Conservation (phyloP, 2,113 vertebrate genomes). For the Vicugna pacos region DNA sequence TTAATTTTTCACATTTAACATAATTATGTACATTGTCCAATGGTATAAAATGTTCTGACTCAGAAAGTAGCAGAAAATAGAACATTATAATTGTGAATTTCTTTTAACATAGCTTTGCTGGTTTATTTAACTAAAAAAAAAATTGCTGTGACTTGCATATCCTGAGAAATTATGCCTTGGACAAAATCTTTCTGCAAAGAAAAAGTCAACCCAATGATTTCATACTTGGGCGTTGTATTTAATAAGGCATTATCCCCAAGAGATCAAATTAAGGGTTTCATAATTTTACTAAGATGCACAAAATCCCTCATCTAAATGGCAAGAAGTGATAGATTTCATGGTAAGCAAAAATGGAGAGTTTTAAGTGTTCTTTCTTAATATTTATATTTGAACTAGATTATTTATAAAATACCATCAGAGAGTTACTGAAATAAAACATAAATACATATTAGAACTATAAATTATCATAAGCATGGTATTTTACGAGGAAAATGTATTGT, state of each 20-base stretch:
- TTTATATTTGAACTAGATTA: background rate
- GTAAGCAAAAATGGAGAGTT: background rate
- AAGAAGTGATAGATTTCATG: background rate
- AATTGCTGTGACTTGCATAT: background rate
- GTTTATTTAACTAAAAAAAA: background rate
- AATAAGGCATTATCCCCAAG: background rate
- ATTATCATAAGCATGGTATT: background rate
- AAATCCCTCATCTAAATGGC: background rate
- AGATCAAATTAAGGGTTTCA: background rate
- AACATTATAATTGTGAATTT: background rate
- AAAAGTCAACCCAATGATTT: background rate
- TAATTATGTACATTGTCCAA: background rate
- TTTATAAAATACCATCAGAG: background rate
- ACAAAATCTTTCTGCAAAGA: background rate
- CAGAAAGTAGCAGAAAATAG: background rate
- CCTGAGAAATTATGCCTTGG: background rate
- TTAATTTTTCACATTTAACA: slow-evolving; percentile 38
- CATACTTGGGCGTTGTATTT: background rate
- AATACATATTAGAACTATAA: background rate
- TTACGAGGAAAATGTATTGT: background rate
- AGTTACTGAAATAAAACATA: background rate
- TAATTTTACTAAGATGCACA: background rate
- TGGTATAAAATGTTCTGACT: slow-evolving; percentile 24
- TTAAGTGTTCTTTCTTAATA: background rate
- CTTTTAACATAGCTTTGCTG: background rate